A percentile compares a stretch with the other conserved stretches of the same genome.
phyloP scores from a whole-genome alignment of 1,140 invertebrate genomes.

The Drosophila erecta region DNA sequence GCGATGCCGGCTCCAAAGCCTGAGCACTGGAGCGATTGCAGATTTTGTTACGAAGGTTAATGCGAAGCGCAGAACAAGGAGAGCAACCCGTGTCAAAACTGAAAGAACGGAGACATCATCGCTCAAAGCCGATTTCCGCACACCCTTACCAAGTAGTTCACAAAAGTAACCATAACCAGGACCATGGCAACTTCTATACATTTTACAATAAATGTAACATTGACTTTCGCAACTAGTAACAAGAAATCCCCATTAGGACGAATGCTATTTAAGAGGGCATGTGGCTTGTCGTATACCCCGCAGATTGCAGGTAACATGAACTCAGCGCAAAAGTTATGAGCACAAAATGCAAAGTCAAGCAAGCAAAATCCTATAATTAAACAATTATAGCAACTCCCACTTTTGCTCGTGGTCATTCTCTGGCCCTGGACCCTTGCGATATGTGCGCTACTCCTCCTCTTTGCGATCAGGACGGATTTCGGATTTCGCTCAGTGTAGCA shows the following conservation, averaged over 20 bases:
- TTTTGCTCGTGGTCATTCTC: constrained; percentile 78
- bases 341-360: constrained; percentile 83
- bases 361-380: constrained; percentile 85
- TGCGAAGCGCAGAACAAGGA: constrained; percentile 54
- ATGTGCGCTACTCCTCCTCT: constrained; percentile 84
- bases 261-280: constrained; percentile 12
- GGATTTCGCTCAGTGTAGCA: constrained; percentile 51
- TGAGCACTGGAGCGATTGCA: constrained; percentile 61
- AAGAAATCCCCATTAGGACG: background rate
- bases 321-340: constrained; percentile 78
- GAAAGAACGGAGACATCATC: constrained; percentile 22
- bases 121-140: constrained; percentile 7
- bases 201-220: background rate
- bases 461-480: constrained; percentile 72
- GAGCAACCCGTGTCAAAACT: constrained; percentile 60
- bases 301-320: constrained; percentile 58
- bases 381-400: constrained; percentile 85
- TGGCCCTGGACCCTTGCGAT: constrained; percentile 69
- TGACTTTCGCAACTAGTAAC: constrained; percentile 1
- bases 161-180: too few relatives aligned
- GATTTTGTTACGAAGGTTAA: constrained; percentile 67
- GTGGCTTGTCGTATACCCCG: constrained; percentile 15
- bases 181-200: too few relatives aligned
- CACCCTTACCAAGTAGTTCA: constrained; percentile 13
- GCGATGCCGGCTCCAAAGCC: constrained; percentile 51